A percentile compares a stretch with the other conserved stretches of the same genome.
phyloP scores from a whole-genome alignment of 2,797 vertebrate genomes.

The Todus mexicanus region DNA sequence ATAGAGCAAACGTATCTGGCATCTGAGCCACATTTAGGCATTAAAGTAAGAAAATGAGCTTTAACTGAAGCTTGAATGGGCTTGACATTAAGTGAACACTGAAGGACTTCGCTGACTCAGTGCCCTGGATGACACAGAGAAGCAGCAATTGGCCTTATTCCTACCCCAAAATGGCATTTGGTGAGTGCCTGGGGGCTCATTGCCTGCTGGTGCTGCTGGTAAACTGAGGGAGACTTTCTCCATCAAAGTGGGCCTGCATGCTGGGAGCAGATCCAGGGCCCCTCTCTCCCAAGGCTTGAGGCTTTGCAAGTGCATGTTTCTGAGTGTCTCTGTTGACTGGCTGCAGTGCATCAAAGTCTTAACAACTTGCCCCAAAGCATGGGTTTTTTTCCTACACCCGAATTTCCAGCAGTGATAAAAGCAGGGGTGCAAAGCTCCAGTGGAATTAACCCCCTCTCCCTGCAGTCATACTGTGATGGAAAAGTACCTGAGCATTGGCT shows the following conservation, averaged over 20 bases:
- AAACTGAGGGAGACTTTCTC: background rate
- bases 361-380: background rate
- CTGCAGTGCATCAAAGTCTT: background rate
- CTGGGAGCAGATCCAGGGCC: background rate
- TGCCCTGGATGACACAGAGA: background rate
- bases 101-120: background rate
- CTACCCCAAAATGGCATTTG: background rate
- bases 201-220: background rate
- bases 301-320: background rate
- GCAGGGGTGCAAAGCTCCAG: background rate
- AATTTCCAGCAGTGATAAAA: background rate
- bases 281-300: background rate
- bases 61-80: background rate
- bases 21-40: background rate
- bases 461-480: background rate
- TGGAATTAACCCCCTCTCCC: background rate
- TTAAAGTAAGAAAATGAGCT: background rate
- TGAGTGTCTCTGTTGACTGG: fast-evolving
- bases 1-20: background rate
- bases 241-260: too few species aligned
- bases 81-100: background rate
- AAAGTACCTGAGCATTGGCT: background rate
- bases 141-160: background rate
- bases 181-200: background rate
- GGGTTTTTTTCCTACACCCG: background rate